phyloP scores from a whole-genome alignment of 2,113 vertebrate genomes.

The Morphnarchus princeps region DNA sequence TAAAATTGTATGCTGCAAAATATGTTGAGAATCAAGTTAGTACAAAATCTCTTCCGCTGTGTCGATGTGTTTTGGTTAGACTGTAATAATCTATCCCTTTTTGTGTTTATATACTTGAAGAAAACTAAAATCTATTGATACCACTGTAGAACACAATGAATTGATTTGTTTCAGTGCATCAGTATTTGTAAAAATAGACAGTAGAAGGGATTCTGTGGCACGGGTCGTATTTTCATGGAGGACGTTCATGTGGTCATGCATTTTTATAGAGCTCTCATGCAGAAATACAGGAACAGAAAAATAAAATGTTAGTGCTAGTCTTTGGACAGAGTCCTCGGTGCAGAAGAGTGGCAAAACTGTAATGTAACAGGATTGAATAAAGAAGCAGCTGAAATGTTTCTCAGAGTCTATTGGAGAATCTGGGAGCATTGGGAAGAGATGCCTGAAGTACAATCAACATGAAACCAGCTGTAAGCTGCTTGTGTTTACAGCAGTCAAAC shows the following conservation, averaged over 20 bases:
- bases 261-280: background rate
- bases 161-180: background rate
- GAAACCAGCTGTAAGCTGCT: background rate
- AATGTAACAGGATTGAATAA: background rate
- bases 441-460: background rate
- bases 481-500: background rate
- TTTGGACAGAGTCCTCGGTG: background rate
- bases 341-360: background rate
- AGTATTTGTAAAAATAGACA: accelerated
- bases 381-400: background rate
- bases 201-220: background rate
- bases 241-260: accelerated
- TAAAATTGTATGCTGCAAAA: background rate
- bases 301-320: background rate
- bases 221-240: background rate
- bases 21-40: background rate
- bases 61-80: background rate
- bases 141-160: background rate
- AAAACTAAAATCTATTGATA: background rate
- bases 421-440: background rate
- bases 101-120: background rate
- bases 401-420: background rate
- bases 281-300: background rate
- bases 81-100: background rate
- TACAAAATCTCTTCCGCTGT: background rate